These are phyloP conservation scores for Tinea semifulvella DNA, from an alignment of 2,888 invertebrate genomes.

Conservation along the genomic window DNA sequence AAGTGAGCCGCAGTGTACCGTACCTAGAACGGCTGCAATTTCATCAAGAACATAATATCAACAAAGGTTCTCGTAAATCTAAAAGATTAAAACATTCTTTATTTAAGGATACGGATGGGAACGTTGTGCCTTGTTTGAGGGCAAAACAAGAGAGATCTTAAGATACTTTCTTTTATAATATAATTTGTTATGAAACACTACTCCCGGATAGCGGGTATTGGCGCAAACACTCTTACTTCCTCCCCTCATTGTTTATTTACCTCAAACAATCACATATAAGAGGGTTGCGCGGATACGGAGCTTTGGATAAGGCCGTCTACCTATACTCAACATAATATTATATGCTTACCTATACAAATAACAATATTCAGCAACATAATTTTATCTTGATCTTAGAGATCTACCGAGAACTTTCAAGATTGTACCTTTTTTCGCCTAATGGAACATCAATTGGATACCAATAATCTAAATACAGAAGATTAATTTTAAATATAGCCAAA, in stretches of 20 bases:
- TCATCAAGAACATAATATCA: too few species aligned
- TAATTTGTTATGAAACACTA: conserved; percentile 10
- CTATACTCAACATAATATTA: conserved; percentile 8
- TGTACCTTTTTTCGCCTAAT: too few species aligned
- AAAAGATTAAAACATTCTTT: too few species aligned
- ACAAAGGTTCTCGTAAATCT: background rate
- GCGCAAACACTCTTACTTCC: conserved; percentile 9
- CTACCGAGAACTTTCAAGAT: too few species aligned
- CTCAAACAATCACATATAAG: conserved; percentile 13
- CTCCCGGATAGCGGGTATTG: conserved; percentile 1
- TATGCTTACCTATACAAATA: too few species aligned
- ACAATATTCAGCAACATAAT: too few species aligned
- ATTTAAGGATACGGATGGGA: background rate
- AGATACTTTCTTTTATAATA: conserved; percentile 8
- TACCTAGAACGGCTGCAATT: too few species aligned
- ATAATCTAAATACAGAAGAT: too few species aligned
- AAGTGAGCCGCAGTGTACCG: too few species aligned
- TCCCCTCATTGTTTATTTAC: conserved; percentile 15
- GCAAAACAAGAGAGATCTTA: background rate
- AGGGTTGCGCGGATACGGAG: conserved; percentile 9
- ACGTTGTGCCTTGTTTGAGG: background rate
- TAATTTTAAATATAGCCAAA: too few species aligned
- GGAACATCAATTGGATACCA: too few species aligned
- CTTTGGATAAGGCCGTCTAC: conserved; percentile 1
- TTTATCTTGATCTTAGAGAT: too few species aligned